phyloP scores from a whole-genome alignment of 1,140 invertebrate species.

The Antheraea pernyi region DNA sequence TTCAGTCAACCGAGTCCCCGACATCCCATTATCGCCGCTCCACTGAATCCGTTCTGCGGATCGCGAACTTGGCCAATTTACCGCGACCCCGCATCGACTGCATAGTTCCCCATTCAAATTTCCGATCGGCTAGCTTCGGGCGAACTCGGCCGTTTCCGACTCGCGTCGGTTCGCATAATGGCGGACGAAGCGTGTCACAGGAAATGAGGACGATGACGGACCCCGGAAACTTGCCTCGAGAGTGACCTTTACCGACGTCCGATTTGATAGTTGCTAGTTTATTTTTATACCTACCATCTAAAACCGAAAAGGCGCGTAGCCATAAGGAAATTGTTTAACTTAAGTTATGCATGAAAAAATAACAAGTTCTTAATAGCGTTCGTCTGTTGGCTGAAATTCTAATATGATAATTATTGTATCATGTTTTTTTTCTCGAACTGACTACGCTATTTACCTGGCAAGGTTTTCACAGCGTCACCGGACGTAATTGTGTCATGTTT shows the following conservation, averaged over 20 bases:
- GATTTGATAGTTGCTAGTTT: background rate
- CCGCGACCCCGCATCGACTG: slow-evolving; percentile 10
- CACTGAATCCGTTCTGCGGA: slow-evolving; percentile 2
- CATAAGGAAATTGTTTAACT: no score
- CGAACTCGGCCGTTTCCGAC: slow-evolving; percentile 39
- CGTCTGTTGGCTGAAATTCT: no score
- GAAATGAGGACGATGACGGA: slow-evolving; percentile 43
- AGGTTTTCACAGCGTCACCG: no score
- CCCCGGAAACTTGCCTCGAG: slow-evolving; percentile 30
- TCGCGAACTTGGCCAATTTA: slow-evolving; percentile 14
- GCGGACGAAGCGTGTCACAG: slow-evolving; percentile 27
- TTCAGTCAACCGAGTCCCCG: background rate
- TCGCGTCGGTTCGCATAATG: slow-evolving; percentile 26
- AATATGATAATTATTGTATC: no score
- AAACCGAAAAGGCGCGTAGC: no score
- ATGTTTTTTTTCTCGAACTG: no score
- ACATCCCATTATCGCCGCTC: background rate
- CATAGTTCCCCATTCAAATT: slow-evolving; percentile 40
- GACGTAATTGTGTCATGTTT: no score
- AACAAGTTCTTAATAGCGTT: no score
- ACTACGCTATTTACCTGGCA: no score
- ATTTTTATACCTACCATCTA: background rate
- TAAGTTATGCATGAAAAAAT: no score
- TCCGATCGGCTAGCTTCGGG: slow-evolving; percentile 28
- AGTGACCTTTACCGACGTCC: slow-evolving; percentile 17